phyloP scores from a whole-genome alignment of 37 sponge, comb jelly and placozoan species.

The Axinella damicornis region DNA sequence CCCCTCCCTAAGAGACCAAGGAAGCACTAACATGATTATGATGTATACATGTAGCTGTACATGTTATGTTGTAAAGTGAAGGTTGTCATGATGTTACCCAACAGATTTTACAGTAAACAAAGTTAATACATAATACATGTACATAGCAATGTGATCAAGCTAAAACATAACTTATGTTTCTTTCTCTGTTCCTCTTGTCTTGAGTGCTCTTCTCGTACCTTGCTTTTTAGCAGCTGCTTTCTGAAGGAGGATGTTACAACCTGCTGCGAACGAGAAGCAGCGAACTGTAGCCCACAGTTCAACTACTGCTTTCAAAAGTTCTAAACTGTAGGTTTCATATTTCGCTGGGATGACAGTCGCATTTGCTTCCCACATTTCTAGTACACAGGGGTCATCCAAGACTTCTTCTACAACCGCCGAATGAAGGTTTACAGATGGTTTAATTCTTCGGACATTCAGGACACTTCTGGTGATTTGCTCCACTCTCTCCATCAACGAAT shows the following conservation, averaged over 20 bases:
- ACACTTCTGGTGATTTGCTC: neutral
- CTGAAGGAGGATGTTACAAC: neutral
- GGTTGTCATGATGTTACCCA: too few relatives aligned
- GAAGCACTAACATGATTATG: neutral
- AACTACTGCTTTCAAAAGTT: conserved; percentile 8
- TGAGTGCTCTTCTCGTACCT: conserved; percentile 33
- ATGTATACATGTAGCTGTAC: too few relatives aligned
- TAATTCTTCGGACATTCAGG: neutral
- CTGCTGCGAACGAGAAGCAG: conserved; percentile 24
- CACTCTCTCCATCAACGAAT: neutral
- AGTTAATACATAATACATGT: neutral
- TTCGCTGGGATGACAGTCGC: neutral
- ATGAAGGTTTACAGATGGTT: neutral
- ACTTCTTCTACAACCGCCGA: neutral
- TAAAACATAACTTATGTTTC: neutral
- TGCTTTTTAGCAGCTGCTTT: neutral
- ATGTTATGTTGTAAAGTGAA: too few relatives aligned
- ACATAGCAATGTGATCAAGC: neutral
- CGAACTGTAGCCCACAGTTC: conserved; percentile 31
- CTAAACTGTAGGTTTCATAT: neutral
- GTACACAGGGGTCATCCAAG: neutral
- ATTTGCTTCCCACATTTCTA: neutral
- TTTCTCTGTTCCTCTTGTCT: conserved; percentile 1
- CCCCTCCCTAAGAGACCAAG: neutral
- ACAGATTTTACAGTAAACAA: conserved; percentile 8